Evolutionary conservation across 1,140 invertebrate species (phyloP), one percentile per base, ranked within the genome.

Genomic region (Bombus ignitus): DNA sequence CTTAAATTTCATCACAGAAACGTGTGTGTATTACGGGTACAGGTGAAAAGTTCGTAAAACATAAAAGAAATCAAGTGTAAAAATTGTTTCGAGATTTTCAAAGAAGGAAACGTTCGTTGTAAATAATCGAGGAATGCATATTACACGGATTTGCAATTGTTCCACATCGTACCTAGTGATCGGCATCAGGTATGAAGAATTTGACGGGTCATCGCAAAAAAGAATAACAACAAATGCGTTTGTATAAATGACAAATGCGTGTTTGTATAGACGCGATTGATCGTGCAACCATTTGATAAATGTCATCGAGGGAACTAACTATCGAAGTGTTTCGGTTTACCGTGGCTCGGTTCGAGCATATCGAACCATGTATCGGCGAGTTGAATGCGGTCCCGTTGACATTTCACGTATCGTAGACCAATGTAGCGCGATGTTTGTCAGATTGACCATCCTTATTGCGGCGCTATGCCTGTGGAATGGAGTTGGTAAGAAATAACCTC

Each of bases 361-460:
- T 71, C 83, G 75, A 59, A 79, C 72, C 71, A 42, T 47, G 62
- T 70, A 78, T 78, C 65, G 35, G n/a, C 53, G 57, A 39, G 37
- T 81, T 80, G 84, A 89, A 75, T 74, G 81, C 76, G 39, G 81
- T 81, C 47, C 75, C 80, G 65, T 77, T 65, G 81, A 73, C 65
- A 89, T 90, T 88, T 86, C 77, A 73, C 71, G 87, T 57, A 80
- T 81, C 77, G 73, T 87, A 80, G 74, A 81, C 72, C 83, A 73
- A 92, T 91, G 89, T 86, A 91, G 84, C 89, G 92, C 91, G 81
- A 95, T 95, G 94, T 92, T 91, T 83, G 72, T 83, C 88, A 88
- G 87, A 78, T 92, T 92, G 86, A 86, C 89, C 80, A 82, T 93
- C 75, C 79, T 91, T 80, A 83, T 87, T 68, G 66, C 80, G 80